Base-by-base conservation (phyloP, 2,888 invertebrate genomes). In the Meganola albula region DNA sequence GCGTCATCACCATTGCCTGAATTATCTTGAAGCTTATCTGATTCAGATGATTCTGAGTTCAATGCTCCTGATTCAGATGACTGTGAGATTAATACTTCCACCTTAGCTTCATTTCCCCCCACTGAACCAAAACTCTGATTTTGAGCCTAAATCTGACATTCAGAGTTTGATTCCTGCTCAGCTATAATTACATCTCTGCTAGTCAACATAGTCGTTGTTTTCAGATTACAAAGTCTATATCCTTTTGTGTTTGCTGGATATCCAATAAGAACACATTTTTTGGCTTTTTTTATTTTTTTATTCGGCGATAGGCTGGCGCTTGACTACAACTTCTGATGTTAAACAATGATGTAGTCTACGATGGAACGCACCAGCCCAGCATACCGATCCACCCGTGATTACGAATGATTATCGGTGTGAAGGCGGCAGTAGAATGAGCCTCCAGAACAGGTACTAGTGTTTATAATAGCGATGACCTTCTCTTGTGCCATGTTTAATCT, bases 241-340 rank as follows among this genome's bases (percentile, higher is more conserved):
- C 46, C 46, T 32, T 40, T 42, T 12, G 40, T 25, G 23, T 42
- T 32, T 4, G 40, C 40, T 7, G 24, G 12, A 35, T 31, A 45
- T 10, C 41, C 39, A 10, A 39, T 25, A 5, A 42, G 25, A 14
- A 40, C 32, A 24, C 20, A 31, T 27, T 39, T 28, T 26, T n/a
- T n/a, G n/a, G n/a, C n/a, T n/a, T n/a, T n/a, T n/a, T n/a, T n/a
- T n/a, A n/a, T n/a, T n/a, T n/a, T n/a, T n/a, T n/a, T n/a, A n/a
- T n/a, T n/a, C n/a, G n/a, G n/a, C n/a, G n/a, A n/a, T n/a, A n/a
- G n/a, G n/a, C n/a, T n/a, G n/a, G n/a, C n/a, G n/a, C n/a, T n/a
- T n/a, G n/a, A n/a, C n/a, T n/a, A n/a, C n/a, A n/a, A n/a, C n/a
- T n/a, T n/a, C n/a, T n/a, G n/a, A n/a, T n/a, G n/a, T n/a, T n/a